Evolutionary conservation across 2,797 vertebrate genomes (phyloP), one percentile per base, ranked within the genome.

Genomic region (Peromyscus melanophrys): DNA sequence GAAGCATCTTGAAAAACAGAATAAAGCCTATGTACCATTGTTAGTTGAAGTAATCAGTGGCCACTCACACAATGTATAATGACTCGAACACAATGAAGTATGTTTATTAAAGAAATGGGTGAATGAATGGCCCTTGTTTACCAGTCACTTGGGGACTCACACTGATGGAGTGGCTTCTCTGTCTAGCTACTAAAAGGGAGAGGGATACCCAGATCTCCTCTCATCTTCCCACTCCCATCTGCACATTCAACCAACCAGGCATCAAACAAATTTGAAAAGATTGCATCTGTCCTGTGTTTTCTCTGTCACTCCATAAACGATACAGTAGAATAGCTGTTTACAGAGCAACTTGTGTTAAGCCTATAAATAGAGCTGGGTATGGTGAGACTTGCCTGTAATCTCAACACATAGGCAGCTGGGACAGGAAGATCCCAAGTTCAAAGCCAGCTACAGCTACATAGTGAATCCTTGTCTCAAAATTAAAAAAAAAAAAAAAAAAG

Each of bases 1-100:
- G 76, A 71, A 73, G 61, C 11, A 71, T 85, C 52, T 91, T 97
- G n/a, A 85, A 96, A 85, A 96, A 23, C 52, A 96, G 17, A 77
- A 31, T 69, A 73, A 92, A 90, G 86, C 7, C 4, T 75, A 12
- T 34, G 4, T 57, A 17, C 29, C 77, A n/a, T 46, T 1, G 17
- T 31, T 34, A 76, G 29, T 81, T 31, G 16, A 75, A 94, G 8
- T 87, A 49, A 90, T 31, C 78, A 83, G 77, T 49, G 75, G 57
- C 93, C 6, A 17, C 17, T 21, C 14, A 46, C 27, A 55, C 46
- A 73, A 69, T 71, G 57, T 52, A 52, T 63, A 67, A 65, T n/a
- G 87, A 93, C 37, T 85, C 77, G 80, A 93, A 86, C 16, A 40
- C 16, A 86, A 25, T 55, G 8, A 59, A 63, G 59, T 76, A 65